These are phyloP conservation scores for Spialia ferax DNA, from an alignment of 2,888 invertebrate species.

Conservation along the genomic window DNA sequence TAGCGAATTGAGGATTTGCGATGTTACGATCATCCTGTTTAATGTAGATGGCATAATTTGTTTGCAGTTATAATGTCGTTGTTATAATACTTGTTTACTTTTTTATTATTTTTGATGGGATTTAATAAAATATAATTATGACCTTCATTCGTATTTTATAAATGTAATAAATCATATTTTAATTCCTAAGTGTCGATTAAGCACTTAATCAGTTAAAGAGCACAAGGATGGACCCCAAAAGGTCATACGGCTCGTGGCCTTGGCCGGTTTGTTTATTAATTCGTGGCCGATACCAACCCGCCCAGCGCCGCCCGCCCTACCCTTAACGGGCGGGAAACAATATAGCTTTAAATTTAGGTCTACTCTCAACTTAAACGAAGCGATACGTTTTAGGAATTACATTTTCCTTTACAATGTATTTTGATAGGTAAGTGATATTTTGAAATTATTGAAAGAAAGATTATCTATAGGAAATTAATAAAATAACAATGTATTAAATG, in stretches of 20 bases:
- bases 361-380: slow-evolving; percentile 73
- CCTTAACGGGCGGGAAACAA: slow-evolving; percentile 79
- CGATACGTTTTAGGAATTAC: slow-evolving; percentile 37
- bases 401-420: slow-evolving; percentile 8
- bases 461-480: background rate
- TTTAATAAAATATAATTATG: background rate
- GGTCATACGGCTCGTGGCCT: slow-evolving; percentile 73
- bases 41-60: slow-evolving; percentile 50
- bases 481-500: slow-evolving; percentile 48
- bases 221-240: slow-evolving; percentile 67
- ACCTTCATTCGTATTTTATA: background rate
- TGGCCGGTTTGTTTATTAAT: slow-evolving; percentile 83
- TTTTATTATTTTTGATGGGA: background rate
- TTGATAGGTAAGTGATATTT: background rate
- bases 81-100: too few relatives aligned
- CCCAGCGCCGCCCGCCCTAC: slow-evolving; percentile 67
- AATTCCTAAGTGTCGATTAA: background rate
- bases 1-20: slow-evolving; percentile 76
- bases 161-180: background rate
- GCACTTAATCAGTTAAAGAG: slow-evolving; percentile 51
- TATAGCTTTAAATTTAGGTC: slow-evolving; percentile 74
- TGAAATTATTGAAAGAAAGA: slow-evolving; percentile 9
- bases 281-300: slow-evolving; percentile 72
- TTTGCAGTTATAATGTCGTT: background rate
- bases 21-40: slow-evolving; percentile 62